These are phyloP conservation scores for Bellardia bayeri DNA, from an alignment of 2,888 invertebrate genomes.

Conservation along the genomic window DNA sequence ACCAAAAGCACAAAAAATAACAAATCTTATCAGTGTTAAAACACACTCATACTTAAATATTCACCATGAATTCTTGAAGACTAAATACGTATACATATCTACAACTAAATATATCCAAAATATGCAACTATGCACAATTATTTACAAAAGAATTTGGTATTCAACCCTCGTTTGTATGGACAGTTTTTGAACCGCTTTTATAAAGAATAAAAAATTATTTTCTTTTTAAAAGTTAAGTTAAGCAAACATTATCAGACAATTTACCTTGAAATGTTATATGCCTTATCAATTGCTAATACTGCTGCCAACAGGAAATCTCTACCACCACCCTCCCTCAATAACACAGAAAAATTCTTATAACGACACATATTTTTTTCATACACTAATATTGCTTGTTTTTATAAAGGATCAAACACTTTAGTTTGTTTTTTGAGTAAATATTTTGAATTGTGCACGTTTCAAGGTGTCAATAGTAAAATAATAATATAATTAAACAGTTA, in stretches of 20 bases:
- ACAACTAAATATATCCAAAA: neutral
- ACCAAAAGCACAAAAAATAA: constrained; percentile 25
- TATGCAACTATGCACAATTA: constrained; percentile 67
- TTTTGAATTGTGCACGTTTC: constrained; percentile 27
- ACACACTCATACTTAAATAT: constrained; percentile 39
- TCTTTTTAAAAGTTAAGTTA: constrained; percentile 6
- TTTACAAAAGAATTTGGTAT: constrained; percentile 48
- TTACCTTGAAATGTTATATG: constrained; percentile 59
- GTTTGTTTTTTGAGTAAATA: constrained; percentile 19
- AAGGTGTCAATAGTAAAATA: constrained; percentile 20
- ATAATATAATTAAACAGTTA: no score
- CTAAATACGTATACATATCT: constrained; percentile 9
- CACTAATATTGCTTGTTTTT: no score
- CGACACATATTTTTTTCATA: no score
- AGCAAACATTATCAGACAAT: constrained; percentile 57
- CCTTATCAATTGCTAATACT: constrained; percentile 56
- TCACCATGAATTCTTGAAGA: constrained; percentile 48
- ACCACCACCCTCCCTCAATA: neutral
- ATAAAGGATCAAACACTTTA: neutral
- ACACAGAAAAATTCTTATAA: neutral
- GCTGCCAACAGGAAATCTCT: neutral
- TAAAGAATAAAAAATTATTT: neutral
- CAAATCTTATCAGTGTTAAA: constrained; percentile 69
- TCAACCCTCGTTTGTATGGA: constrained; percentile 43
- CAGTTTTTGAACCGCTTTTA: neutral